Conservation (phyloP, 2,888 invertebrate species). For the Alcis repandata region DNA sequence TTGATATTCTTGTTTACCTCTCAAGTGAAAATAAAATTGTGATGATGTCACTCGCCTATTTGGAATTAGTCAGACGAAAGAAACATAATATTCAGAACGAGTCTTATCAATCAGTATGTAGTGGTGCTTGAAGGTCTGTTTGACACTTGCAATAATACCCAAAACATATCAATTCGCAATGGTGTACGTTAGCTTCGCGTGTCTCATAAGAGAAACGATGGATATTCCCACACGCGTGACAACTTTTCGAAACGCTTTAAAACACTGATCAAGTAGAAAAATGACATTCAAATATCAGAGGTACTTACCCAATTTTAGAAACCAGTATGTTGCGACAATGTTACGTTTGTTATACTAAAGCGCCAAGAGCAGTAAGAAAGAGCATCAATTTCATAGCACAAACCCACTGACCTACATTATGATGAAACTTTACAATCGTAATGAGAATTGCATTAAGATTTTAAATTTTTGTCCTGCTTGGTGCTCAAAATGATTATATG, state of each 20-base stretch:
- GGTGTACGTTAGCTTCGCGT: slow-evolving; percentile 24
- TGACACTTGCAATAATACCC: slow-evolving; percentile 21
- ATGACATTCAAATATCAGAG: slow-evolving; percentile 33
- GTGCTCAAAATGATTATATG: slow-evolving; percentile 5
- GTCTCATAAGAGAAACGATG: slow-evolving; percentile 18
- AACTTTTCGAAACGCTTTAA: slow-evolving; percentile 30
- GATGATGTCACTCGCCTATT: slow-evolving; percentile 6
- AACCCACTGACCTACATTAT: slow-evolving; percentile 44
- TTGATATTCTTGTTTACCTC: not conserved
- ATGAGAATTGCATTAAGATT: slow-evolving; percentile 24
- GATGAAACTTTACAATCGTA: slow-evolving; percentile 31
- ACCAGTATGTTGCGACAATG: slow-evolving; percentile 39
- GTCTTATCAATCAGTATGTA: slow-evolving; percentile 5
- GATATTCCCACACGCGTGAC: slow-evolving; percentile 15
- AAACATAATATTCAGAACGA: slow-evolving; percentile 12
- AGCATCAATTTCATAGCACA: slow-evolving; percentile 41
- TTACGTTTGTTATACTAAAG: slow-evolving; percentile 40
- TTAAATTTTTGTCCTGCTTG: not conserved
- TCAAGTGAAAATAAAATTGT: slow-evolving; percentile 15
- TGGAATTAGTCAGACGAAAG: slow-evolving; percentile 20
- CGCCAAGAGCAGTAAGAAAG: slow-evolving; percentile 37
- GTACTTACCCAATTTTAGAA: slow-evolving; percentile 33
- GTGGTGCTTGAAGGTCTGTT: slow-evolving; percentile 12
- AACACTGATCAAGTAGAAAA: slow-evolving; percentile 27
- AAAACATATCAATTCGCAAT: slow-evolving; percentile 24